Conservation (phyloP, 2,888 invertebrate genomes). For the Xestia xanthographa region DNA sequence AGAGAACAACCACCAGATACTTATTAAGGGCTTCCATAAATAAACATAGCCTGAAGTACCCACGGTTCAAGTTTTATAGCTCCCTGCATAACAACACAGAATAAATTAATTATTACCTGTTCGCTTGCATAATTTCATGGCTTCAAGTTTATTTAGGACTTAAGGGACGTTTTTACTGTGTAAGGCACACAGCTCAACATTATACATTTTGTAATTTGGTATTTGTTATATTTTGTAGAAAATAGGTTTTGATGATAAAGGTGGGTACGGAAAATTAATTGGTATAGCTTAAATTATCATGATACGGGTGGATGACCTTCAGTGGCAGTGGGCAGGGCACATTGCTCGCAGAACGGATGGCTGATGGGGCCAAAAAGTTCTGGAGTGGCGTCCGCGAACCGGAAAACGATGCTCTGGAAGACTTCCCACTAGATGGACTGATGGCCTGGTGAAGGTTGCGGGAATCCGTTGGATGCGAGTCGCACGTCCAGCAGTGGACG, state of each 20-base stretch:
- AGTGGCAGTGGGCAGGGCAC: no score
- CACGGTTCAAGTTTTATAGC: slow-evolving; percentile 68
- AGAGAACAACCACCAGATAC: slow-evolving; percentile 28
- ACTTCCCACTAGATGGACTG: no score
- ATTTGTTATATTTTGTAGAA: slow-evolving; percentile 21
- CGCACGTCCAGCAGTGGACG: no score
- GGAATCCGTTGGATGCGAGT: no score
- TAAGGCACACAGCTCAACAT: slow-evolving; percentile 45
- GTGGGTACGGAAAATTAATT: neutral
- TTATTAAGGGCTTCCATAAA: slow-evolving; percentile 68
- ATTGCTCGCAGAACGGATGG: no score
- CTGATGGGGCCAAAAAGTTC: no score
- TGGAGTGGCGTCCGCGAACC: no score
- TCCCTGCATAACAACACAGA: slow-evolving; percentile 75
- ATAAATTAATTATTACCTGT: slow-evolving; percentile 82
- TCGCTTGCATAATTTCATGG: slow-evolving; percentile 74
- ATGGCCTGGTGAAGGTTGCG: no score
- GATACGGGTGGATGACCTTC: neutral
- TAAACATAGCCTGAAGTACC: slow-evolving; percentile 68
- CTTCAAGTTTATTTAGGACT: slow-evolving; percentile 76
- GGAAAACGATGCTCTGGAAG: no score
- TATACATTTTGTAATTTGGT: slow-evolving; percentile 52
- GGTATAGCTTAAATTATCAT: neutral
- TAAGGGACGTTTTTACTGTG: slow-evolving; percentile 64
- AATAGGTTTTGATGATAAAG: slow-evolving; percentile 13